phyloP scores from a whole-genome alignment of 2,113 vertebrate genomes.

The Upupa epops region DNA sequence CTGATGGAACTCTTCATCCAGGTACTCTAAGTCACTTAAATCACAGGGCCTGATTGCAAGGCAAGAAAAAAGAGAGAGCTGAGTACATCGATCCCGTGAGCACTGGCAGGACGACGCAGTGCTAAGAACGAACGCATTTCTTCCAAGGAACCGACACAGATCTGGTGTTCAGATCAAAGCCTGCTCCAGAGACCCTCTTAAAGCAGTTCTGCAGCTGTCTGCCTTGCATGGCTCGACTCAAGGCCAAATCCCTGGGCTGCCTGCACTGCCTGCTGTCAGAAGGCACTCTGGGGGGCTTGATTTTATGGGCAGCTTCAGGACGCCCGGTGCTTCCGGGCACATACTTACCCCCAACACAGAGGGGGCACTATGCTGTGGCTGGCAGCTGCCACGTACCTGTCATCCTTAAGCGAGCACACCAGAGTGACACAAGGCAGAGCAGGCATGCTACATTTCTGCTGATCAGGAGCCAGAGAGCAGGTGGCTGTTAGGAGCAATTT shows the following conservation, averaged over 20 bases:
- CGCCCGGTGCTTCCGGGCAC: background rate
- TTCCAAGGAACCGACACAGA: background rate
- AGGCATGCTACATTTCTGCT: background rate
- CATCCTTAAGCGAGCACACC: background rate
- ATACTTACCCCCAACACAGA: background rate
- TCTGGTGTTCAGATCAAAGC: background rate
- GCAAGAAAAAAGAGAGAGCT: background rate
- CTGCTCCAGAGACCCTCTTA: background rate
- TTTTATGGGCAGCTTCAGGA: background rate
- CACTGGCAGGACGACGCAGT: background rate
- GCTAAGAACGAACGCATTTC: background rate
- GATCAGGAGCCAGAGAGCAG: background rate
- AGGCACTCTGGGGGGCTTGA: background rate
- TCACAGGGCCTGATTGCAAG: constrained; percentile 83
- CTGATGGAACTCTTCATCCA: constrained; percentile 98
- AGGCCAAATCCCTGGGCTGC: constrained; percentile 16
- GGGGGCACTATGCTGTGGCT: background rate
- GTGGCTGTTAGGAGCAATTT: background rate
- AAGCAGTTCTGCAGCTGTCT: background rate
- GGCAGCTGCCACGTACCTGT: background rate
- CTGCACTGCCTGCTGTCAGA: background rate
- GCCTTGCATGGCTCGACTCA: background rate
- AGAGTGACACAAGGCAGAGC: background rate
- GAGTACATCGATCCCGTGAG: background rate
- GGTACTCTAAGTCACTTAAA: constrained; percentile 94